Evolutionary conservation across 2,113 vertebrate species (phyloP).

Genomic region (Vimba vimba): DNA sequence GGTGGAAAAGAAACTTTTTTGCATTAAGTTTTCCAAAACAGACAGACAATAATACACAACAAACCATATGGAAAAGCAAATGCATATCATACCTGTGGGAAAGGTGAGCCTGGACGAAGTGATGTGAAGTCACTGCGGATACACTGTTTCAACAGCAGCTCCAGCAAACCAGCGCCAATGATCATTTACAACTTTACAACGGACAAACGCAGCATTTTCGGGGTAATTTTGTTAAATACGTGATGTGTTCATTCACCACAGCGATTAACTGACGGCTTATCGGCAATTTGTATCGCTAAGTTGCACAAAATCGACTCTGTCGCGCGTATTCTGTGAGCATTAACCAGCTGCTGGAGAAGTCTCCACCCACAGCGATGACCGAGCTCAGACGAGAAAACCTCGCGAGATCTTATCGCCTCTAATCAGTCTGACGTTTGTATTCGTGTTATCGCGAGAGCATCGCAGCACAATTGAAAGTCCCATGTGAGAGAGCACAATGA

Average conservation of each 20-base stretch:
- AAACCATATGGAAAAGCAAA: background rate
- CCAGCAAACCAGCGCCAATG: conserved; percentile 20
- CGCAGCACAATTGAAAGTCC: background rate
- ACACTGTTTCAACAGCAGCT: conserved; percentile 39
- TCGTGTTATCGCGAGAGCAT: conserved; percentile 22
- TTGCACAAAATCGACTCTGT: conserved; percentile 14
- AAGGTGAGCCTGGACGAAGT: conserved; percentile 7
- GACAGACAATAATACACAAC: background rate
- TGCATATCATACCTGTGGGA: conserved; percentile 46
- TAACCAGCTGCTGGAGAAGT: conserved; percentile 45
- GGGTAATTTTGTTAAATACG: background rate
- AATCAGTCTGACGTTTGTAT: background rate
- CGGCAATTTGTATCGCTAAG: background rate
- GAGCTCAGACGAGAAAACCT: conserved; percentile 18
- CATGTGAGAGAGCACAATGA: background rate
- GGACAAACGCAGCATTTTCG: background rate
- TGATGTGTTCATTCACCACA: conserved; percentile 28
- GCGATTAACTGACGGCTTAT: background rate
- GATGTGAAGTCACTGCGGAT: conserved; percentile 47
- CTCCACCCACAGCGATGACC: conserved; percentile 55
- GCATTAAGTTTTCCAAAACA: conserved; percentile 27
- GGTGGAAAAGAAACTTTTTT: conserved; percentile 41
- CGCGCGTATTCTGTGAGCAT: conserved; percentile 23
- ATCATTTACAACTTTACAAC: conserved; percentile 8
- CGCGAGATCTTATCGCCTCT: conserved; percentile 54